Conservation (phyloP, 2,113 vertebrate species). For the Datnioides undecimradiatus region DNA sequence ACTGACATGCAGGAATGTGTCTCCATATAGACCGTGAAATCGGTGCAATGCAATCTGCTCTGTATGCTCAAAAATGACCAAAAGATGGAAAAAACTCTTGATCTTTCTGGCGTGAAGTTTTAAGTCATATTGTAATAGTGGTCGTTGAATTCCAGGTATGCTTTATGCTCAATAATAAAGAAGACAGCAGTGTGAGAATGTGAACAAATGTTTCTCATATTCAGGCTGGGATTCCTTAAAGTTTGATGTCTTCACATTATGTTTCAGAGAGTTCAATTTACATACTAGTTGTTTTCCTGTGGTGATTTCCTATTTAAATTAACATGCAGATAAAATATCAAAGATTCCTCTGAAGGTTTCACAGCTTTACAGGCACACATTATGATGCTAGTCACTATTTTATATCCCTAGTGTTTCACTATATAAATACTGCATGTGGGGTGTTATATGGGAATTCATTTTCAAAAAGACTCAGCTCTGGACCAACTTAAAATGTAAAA, state of each 20-base stretch:
- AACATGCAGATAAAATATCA: background rate
- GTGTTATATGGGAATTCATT: background rate
- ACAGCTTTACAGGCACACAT: background rate
- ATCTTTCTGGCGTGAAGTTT: background rate
- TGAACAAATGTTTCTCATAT: constrained; percentile 2
- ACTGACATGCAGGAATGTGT: constrained; percentile 73
- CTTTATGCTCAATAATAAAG: background rate
- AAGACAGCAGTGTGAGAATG: background rate
- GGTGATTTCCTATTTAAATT: background rate
- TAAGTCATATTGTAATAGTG: background rate
- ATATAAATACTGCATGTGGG: background rate
- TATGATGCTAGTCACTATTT: background rate
- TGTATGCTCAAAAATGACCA: background rate
- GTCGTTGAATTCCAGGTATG: background rate
- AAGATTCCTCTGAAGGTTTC: background rate
- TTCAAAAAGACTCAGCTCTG: too few species aligned
- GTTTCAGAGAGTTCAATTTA: background rate
- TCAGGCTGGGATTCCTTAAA: background rate
- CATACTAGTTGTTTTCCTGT: background rate
- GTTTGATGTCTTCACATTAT: background rate
- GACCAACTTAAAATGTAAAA: too few species aligned
- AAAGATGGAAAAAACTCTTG: background rate
- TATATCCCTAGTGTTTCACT: background rate
- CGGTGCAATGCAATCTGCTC: constrained; percentile 37
- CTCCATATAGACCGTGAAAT: constrained; percentile 62